phyloP scores from a whole-genome alignment of 2,888 invertebrate genomes.

The Hypomecis atomaria region DNA sequence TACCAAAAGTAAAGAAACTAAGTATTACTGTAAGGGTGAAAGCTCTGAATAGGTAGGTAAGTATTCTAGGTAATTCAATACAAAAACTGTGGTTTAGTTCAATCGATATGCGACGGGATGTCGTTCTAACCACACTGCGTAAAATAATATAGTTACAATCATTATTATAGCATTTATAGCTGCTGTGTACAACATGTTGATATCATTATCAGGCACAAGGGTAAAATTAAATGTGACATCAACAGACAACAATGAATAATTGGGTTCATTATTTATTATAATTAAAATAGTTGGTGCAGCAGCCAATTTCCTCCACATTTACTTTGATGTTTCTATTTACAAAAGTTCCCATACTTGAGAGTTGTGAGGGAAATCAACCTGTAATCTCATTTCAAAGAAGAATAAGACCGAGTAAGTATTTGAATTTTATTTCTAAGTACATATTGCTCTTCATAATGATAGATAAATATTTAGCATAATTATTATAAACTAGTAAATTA shows the following conservation, averaged over 20 bases:
- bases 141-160: background rate
- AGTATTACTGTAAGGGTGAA: no score
- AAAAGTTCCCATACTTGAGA: no score
- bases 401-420: no score
- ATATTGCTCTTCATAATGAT: no score
- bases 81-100: background rate
- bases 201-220: background rate
- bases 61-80: constrained; percentile 7
- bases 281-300: background rate
- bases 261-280: background rate
- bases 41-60: background rate
- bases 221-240: constrained; percentile 8
- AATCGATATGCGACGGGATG: constrained; percentile 10
- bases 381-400: no score
- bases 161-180: background rate
- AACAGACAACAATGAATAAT: constrained; percentile 5
- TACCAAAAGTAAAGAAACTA: no score
- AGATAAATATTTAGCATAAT: no score
- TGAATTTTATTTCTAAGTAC: no score
- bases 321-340: no score
- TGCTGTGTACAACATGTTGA: background rate
- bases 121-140: background rate
- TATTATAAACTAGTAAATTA: no score
- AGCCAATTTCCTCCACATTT: no score
- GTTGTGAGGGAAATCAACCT: no score